Evolutionary conservation across 2,888 invertebrate species (phyloP), one percentile per base, ranked within the genome.

Genomic region (Ornithoptera priamus): DNA sequence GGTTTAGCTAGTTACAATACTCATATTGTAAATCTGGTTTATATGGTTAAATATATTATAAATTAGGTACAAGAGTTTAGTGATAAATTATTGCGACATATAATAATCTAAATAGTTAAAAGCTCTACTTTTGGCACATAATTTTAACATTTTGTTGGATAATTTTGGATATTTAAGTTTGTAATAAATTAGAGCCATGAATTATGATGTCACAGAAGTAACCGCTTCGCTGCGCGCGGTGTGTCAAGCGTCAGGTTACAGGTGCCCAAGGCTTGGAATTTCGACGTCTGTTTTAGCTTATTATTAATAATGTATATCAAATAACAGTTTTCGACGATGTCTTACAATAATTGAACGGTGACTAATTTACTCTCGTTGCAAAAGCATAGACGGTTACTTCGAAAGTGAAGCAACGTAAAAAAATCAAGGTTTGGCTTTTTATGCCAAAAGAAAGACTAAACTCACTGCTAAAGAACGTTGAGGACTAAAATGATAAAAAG

Each of bases 141-240:
- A n/a, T 53, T 53, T 53, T 53, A 15, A 46, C 12, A 46, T 46
- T 46, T 15, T 53, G 53, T 53, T 53, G 53, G 18, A 3, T 53
- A 53, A 18, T 15, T 58, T 58, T 22, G 3, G 30, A 22, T 50
- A 62, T 62, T 36, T 57, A 30, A 0, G 39, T 70, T 63, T 70
- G 39, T 22, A 22, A 67, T 71, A 69, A 69, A 71, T 69, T 59
- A 53, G 56, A 61, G 30, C 66, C 42, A 69, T 68, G 66, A 62
- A 71, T 69, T 66, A 68, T 65, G 36, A 66, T 64, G 71, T 71
- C 71, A 66, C 66, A 67, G 59, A 60, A 67, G 56, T 67, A 58
- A 66, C 57, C 63, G 69, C 66, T 66, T 61, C 56, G 66, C 36
- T 67, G 71, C 62, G 20, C 59, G 57, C 61, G 57, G 46, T 50